Evolutionary conservation across 92 coral and sea anemone species (phyloP).

Genomic region (Phymanthus crucifer): DNA sequence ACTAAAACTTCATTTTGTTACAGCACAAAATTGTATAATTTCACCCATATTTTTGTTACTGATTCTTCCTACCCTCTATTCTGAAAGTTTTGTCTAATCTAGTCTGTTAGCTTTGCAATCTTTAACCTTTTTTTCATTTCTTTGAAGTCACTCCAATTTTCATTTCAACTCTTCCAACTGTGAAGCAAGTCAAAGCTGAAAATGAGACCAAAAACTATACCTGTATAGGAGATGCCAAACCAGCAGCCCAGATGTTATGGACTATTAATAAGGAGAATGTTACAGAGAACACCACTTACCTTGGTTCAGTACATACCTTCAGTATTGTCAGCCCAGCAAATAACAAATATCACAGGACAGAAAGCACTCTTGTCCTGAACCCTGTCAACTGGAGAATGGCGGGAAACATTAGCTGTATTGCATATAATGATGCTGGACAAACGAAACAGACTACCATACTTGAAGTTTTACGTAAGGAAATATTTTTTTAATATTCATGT

Average conservation of each 20-base stretch:
- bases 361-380: conserved; percentile 23
- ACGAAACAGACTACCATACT: conserved; percentile 35
- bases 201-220: conserved; percentile 58
- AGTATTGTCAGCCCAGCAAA: neutral
- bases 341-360: conserved; percentile 17
- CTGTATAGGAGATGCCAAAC: conserved; percentile 73
- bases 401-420: conserved; percentile 53
- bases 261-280: conserved; percentile 56
- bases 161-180: conserved; percentile 29
- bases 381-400: conserved; percentile 49
- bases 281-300: conserved; percentile 41
- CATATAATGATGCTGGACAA: conserved; percentile 59
- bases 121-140: neutral
- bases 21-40: too few relatives aligned
- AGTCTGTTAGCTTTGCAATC: too few relatives aligned
- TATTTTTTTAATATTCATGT: neutral
- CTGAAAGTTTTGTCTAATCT: too few relatives aligned
- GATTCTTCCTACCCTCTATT: too few relatives aligned
- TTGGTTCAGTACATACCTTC: conserved; percentile 10
- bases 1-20: too few relatives aligned
- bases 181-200: conserved; percentile 40
- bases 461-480: conserved; percentile 59
- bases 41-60: too few relatives aligned
- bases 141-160: conserved; percentile 14
- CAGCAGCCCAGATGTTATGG: conserved; percentile 68